phyloP scores from a whole-genome alignment of 2,797 vertebrate species.

The Ispidina picta region DNA sequence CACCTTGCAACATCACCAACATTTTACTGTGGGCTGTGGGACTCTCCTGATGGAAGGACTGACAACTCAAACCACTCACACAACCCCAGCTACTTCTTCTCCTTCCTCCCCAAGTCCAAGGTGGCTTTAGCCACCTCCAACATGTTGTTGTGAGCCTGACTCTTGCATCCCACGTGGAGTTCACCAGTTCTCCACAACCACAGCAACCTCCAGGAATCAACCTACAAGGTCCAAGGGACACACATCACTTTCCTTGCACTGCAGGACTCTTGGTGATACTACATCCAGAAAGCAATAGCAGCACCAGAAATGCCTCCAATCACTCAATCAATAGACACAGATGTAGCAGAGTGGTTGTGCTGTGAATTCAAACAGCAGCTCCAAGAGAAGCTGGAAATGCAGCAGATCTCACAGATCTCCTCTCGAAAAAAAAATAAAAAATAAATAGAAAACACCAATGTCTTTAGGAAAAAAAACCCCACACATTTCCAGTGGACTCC shows the following conservation, averaged over 20 bases:
- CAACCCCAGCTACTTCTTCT: not conserved
- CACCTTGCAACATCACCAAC: not conserved
- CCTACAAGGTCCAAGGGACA: not conserved
- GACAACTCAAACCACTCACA: not conserved
- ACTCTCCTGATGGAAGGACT: not conserved
- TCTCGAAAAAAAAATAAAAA: not conserved
- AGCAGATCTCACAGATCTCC: not conserved
- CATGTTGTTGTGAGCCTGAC: fast-evolving
- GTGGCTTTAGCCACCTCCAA: not conserved
- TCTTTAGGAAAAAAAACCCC: not conserved
- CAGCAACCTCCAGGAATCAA: not conserved
- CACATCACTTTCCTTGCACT: not conserved
- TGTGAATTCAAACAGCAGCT: not conserved
- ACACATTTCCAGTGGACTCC: not conserved
- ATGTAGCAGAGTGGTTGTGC: fast-evolving
- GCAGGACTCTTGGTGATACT: not conserved
- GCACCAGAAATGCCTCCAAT: not conserved
- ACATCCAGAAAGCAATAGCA: not conserved
- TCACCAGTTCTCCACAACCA: not conserved
- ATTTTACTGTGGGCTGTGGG: not conserved
- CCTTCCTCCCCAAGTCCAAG: not conserved
- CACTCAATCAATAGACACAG: not conserved
- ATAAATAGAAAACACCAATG: not conserved
- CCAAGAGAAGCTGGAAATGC: not conserved
- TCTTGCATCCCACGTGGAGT: not conserved